Conservation (phyloP, 2,797 vertebrate genomes). For the Clamator glandarius region DNA sequence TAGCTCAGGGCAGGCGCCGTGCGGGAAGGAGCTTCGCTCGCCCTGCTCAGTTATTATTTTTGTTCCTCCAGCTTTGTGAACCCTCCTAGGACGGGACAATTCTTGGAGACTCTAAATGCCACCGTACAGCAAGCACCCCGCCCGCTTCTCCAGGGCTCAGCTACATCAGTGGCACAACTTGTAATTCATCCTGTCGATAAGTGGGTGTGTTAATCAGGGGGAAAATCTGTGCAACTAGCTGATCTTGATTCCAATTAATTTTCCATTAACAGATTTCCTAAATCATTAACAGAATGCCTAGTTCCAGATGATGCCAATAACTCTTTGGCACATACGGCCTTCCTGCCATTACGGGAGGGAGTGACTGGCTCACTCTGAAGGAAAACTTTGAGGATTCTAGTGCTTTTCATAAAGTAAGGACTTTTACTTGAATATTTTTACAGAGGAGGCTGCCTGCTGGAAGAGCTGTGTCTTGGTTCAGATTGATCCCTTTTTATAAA, state of each 20-base stretch:
- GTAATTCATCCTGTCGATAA: slow-evolving; percentile 41
- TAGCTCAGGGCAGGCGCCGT: not conserved
- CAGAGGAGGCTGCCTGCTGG: not conserved
- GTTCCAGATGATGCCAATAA: slow-evolving; percentile 40
- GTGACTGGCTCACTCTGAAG: not conserved
- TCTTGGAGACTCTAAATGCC: not conserved
- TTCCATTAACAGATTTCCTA: slow-evolving; percentile 62
- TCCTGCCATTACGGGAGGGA: not conserved
- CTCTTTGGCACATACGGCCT: slow-evolving; percentile 14
- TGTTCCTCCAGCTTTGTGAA: not conserved
- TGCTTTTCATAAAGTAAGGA: not conserved
- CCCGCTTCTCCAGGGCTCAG: not conserved
- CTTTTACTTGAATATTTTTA: not conserved
- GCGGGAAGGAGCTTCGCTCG: not conserved
- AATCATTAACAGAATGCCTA: slow-evolving; percentile 51
- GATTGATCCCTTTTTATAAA: not conserved
- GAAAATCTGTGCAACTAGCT: slow-evolving; percentile 65
- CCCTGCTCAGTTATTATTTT: not conserved
- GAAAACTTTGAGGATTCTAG: not conserved
- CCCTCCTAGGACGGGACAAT: accelerated
- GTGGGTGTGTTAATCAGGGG: slow-evolving; percentile 57
- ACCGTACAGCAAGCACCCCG: accelerated
- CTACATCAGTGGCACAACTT: not conserved
- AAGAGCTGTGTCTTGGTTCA: not conserved
- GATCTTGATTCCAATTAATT: slow-evolving; percentile 65